Evolutionary conservation across 2,888 invertebrate genomes (phyloP), one percentile per base, ranked within the genome.

Genomic region (Pandemis cinnamomeana): DNA sequence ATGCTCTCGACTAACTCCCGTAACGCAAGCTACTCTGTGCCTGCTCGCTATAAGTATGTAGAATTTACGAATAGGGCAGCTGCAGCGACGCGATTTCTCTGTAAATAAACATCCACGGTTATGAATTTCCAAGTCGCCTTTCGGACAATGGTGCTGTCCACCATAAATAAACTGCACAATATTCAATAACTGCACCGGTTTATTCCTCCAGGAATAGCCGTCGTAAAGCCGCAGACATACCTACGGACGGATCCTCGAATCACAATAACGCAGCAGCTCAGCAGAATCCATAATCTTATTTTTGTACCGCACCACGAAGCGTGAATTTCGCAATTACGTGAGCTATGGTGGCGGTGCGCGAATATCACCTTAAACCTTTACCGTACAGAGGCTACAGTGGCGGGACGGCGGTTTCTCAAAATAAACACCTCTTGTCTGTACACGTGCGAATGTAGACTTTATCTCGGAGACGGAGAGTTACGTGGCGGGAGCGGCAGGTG

Each of bases 241-340:
- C 92, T 90, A 91, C 87, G 90, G 92, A 92, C 93, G 93, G 91
- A 94, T 94, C 93, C 93, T 93, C 93, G 93, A 94, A 94, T 94
- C 93, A 93, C 92, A 94, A 94, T 93, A 94, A 92, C 93, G 89
- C 87, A 87, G 87, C 89, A 92, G 88, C 93, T 94, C 93, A 93
- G 91, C 91, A 86, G 94, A 94, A 94, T 94, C 93, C 94, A 94
- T 93, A 94, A 94, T 93, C 94, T 94, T 94, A 94, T 94, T 94
- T 93, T 94, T 93, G 94, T 93, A 93, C 93, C 91, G 93, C 93
- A 91, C 93, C 89, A 84, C 90, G 91, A 88, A 94, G 94, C 94
- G 93, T 94, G 92, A 93, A 93, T 93, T 94, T 93, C 91, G 93
- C 93, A 94, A 94, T 94, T 93, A 93, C 89, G 89, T 88, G 87